Evolutionary conservation across 2,113 vertebrate species (phyloP), one percentile per base, ranked within the genome.

Genomic region (Spea multiplicata): DNA sequence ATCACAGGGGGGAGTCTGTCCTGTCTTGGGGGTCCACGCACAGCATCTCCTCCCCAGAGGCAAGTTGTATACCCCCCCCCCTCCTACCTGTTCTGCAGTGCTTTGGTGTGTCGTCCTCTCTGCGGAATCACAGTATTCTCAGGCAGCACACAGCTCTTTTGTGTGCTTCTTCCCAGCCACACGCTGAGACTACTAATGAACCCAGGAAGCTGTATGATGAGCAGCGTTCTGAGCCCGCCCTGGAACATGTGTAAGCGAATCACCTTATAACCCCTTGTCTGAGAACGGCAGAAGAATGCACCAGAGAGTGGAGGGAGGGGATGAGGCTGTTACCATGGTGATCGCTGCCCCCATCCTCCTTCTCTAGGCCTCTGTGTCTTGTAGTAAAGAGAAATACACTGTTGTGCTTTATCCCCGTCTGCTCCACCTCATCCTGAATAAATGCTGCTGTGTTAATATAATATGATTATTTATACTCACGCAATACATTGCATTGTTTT

Each of bases 121-220:
- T 52, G 6, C 50, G 6, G 6, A 7, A 12, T 66, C 12, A 69
- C 65, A 71, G 76, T 59, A 45, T 66, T 55, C 52, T 73, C 49
- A 48, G 49, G 44, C 7, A 61, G 65, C 81, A 46, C 3, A 64
- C 73, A 66, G 77, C 81, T 89, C 86, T 90, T 91, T 91, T 89
- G 90, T 87, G 84, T 87, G 79, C 83, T 78, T 83, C 86, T 72
- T 82, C 74, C 75, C 82, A 82, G 87, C 87, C 85, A 81, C 89
- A 59, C 90, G 82, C 89, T 48, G 82, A 78, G 86, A 69, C 84
- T 82, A 82, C 88, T 73, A 81, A 76, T 82, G 81, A 83, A 83
- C 86, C 89, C 86, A 75, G 86, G 87, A 86, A 88, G 85, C 85
- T 84, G 88, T 57, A 84, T 84, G 69, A 45, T 72, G 82, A 82